Evolutionary conservation across 37 sponge, comb jelly and placozoan species (phyloP), one percentile per base, ranked within the genome.

Genomic region (Haliclona indistincta): DNA sequence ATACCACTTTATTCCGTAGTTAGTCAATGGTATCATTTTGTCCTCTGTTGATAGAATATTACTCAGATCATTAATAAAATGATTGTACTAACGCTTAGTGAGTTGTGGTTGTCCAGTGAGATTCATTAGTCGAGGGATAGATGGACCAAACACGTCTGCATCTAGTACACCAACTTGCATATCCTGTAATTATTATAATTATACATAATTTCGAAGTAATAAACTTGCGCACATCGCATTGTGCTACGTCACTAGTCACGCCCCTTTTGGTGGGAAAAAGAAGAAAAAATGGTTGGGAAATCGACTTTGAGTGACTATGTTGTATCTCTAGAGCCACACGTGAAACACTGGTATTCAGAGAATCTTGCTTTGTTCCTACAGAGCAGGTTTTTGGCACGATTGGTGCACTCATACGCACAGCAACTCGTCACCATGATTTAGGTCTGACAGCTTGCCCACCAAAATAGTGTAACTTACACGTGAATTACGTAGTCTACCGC

Each of bases 141-240:
- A 95, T 2, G 99, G 99, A 28, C 99, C 99, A 63, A 80, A 98
- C n/a, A 98, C 91, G 77, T 98, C 99, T 40, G 93, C 99, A 88
- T 98, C 99, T 38, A 98, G 70, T 4, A 98, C 72, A 4, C 99
- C 99, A 15, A 98, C 87, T 32, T 88, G 60, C 37, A 76, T 71
- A 5, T 63, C 63, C 83, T 83, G 41, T 19, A 60, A 34, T 3
- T 11, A 11, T 29, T 11, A 0, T 29, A 22, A 34, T 58, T 10
- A 15, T 2, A 56, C 54, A 51, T 43, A 42, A 29, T 5, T 60
- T 10, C n/a, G n/a, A n/a, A n/a, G n/a, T n/a, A n/a, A n/a, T n/a
- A n/a, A n/a, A n/a, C n/a, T n/a, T n/a, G n/a, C n/a, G n/a, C n/a
- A n/a, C n/a, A n/a, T n/a, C n/a, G n/a, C n/a, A n/a, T n/a, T n/a